Evolutionary conservation across 2,797 vertebrate species (phyloP).

Genomic region (Sus cebifrons): DNA sequence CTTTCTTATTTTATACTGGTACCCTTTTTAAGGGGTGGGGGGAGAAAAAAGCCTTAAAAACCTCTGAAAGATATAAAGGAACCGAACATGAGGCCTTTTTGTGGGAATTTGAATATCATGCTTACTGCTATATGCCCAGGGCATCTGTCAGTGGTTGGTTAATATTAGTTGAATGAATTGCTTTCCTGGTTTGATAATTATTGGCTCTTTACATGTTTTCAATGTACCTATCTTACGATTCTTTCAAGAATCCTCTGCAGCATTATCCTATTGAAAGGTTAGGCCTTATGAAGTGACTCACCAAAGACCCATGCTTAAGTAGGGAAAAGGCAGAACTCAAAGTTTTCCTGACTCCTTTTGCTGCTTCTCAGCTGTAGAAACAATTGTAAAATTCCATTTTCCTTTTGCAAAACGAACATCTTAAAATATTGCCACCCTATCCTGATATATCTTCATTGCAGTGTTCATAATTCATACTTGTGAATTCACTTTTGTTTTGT

Average conservation of each 20-base stretch:
- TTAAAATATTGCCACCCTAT: neutral
- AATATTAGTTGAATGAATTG: constrained; percentile 6
- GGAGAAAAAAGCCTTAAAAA: neutral
- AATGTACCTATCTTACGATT: neutral
- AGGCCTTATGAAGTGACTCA: neutral
- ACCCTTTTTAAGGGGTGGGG: neutral
- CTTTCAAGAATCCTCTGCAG: neutral
- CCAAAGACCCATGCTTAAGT: neutral
- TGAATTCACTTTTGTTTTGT: constrained; percentile 1
- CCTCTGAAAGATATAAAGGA: neutral
- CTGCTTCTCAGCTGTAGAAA: constrained; percentile 47
- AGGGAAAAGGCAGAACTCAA: neutral
- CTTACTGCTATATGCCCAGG: neutral
- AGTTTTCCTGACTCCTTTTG: neutral
- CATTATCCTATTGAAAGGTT: neutral
- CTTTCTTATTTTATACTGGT: constrained; percentile 31
- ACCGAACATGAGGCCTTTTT: neutral
- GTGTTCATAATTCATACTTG: neutral
- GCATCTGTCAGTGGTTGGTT: neutral
- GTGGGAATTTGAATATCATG: neutral
- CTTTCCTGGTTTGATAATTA: constrained; percentile 5
- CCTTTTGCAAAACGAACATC: neutral
- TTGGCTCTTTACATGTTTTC: neutral
- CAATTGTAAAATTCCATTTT: constrained; percentile 20
- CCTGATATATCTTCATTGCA: neutral